phyloP scores from a whole-genome alignment of 1,140 invertebrate genomes.

The Drosophila bifasciata region DNA sequence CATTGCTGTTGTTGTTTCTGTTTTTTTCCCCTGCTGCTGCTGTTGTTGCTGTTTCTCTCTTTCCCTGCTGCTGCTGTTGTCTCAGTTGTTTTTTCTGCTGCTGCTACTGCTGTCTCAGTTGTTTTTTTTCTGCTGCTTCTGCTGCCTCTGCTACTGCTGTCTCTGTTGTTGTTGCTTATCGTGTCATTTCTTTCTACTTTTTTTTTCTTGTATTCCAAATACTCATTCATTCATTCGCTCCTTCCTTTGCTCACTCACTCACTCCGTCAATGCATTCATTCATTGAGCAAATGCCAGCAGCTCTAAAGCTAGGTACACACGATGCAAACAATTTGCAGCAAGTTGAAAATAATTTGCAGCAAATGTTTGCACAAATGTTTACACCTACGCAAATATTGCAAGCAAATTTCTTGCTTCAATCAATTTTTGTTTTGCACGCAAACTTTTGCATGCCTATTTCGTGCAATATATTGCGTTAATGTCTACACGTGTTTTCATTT shows the following conservation, averaged over 20 bases:
- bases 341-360: too few species aligned
- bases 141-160: constrained; percentile 12
- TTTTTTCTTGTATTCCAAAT: constrained; percentile 52
- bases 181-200: constrained; percentile 63
- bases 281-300: constrained; percentile 16
- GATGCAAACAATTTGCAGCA: too few species aligned
- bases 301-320: too few species aligned
- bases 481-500: too few species aligned
- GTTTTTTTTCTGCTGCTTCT: background rate
- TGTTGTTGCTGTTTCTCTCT: background rate
- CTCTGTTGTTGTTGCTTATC: constrained; percentile 54
- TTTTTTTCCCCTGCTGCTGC: background rate
- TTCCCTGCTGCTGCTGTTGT: constrained; percentile 13
- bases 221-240: constrained; percentile 54
- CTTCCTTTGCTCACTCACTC: constrained; percentile 18
- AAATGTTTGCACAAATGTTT: too few species aligned
- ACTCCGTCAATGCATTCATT: constrained; percentile 41
- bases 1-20: background rate
- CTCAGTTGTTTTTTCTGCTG: constrained; percentile 44
- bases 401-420: too few species aligned
- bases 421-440: too few species aligned
- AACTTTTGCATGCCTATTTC: too few species aligned
- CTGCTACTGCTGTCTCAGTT: constrained; percentile 6
- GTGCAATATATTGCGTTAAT: too few species aligned
- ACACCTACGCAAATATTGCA: too few species aligned